Base-by-base conservation (phyloP, 2,888 invertebrate species). In the Andrena marginata region DNA sequence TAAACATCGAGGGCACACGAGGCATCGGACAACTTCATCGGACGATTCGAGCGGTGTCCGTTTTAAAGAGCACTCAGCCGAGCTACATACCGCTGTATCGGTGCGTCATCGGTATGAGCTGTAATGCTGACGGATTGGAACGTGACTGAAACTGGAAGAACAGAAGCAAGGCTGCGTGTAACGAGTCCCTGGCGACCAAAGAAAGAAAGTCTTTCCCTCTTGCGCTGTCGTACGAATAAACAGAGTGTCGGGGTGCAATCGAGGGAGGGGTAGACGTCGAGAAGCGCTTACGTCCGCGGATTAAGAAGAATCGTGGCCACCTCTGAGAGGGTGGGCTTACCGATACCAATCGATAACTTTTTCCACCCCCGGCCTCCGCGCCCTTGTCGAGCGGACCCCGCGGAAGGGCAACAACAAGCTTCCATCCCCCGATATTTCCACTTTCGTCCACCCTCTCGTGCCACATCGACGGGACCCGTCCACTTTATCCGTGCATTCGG, bases 401-500 rank as follows among this genome's bases (percentile, higher is more conserved):
- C 59, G 59, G 69, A 59, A 35, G 20, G 35, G 69, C 20, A 62
- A 68, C 20, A 62, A 68, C 26, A 51, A 20, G 59, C 51, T 54
- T 65, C 33, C 64, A 35, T 10, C 54, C 54, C 6, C 71, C 51
- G 56, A 29, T 74, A 54, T 62, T 42, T 76, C 80, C 75, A 60
- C 62, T 63, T 67, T 63, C 48, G 42, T 65, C 67, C 60, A 42
- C 29, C 51, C 54, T 73, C 73, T 65, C 73, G 54, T 8, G 33
- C 35, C 35, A 42, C 29, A 10, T 49, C 26, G 42, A 54, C 20
- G 20, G 42, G 29, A 26, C 13, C 23, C 42, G 48, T 56, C 29
- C 51, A 69, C 69, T 77, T 71, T 54, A 60, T 77, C 59, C 35
- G 63, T 16, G 51, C 71, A 33, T 35, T 68, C 51, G 69, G 51